Percentiles rank a stretch among this genome's conserved stretches.
phyloP scores from a whole-genome alignment of 2,888 invertebrate species.

The Brenthis daphne region DNA sequence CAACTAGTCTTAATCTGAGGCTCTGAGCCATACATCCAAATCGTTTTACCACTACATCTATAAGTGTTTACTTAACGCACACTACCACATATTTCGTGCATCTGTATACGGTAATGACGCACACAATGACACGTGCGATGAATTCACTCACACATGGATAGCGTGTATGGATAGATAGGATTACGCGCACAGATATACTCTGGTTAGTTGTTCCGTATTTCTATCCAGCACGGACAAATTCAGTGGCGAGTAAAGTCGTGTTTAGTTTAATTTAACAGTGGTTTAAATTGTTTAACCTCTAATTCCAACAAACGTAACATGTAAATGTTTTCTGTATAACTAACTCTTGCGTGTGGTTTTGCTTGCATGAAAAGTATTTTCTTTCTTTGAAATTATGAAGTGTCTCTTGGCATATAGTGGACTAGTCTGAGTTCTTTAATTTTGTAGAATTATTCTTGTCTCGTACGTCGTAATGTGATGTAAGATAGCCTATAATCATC shows the following conservation, averaged over 20 bases:
- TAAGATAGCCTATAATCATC: too few relatives aligned
- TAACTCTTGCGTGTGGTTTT: too few relatives aligned
- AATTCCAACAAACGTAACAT: too few relatives aligned
- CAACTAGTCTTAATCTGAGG: slow-evolving; percentile 31
- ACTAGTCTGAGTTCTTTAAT: too few relatives aligned
- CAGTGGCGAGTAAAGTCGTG: slow-evolving; percentile 17
- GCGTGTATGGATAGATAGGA: slow-evolving; percentile 31
- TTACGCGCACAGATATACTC: slow-evolving; percentile 38
- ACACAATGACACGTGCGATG: slow-evolving; percentile 32
- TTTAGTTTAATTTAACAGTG: slow-evolving; percentile 11
- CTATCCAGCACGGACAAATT: slow-evolving; percentile 38
- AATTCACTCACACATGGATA: slow-evolving; percentile 32
- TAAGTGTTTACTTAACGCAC: slow-evolving; percentile 29
- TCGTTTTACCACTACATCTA: slow-evolving; percentile 33
- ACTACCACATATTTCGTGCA: slow-evolving; percentile 15
- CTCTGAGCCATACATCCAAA: slow-evolving; percentile 29
- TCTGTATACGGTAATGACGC: slow-evolving; percentile 20
- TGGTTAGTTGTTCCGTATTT: slow-evolving; percentile 39
- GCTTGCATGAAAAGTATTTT: too few relatives aligned
- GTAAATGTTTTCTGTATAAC: too few relatives aligned
- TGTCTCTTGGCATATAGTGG: too few relatives aligned
- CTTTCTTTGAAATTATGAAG: too few relatives aligned
- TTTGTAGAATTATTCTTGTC: too few relatives aligned
- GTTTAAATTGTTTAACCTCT: background rate
- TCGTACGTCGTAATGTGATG: too few relatives aligned